phyloP scores from a whole-genome alignment of 2,113 vertebrate species.

The Alethe castanea region DNA sequence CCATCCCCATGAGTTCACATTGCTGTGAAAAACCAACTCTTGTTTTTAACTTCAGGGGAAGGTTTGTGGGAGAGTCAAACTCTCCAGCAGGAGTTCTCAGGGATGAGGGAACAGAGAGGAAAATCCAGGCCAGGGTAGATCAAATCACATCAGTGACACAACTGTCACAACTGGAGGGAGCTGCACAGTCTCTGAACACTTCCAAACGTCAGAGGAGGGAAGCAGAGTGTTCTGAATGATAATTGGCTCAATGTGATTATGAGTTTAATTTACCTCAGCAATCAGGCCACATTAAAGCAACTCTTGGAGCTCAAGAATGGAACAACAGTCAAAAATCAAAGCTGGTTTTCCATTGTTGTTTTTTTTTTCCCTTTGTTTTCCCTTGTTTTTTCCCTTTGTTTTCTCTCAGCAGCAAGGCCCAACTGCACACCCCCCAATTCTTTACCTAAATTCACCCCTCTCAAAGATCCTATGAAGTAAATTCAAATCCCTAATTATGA shows the following conservation, averaged over 20 bases:
- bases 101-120: not conserved
- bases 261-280: not conserved
- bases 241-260: not conserved
- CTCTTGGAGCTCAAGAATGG: not conserved
- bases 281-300: not conserved
- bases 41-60: not conserved
- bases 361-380: not conserved
- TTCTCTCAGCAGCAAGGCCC: not conserved
- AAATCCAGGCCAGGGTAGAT: not conserved
- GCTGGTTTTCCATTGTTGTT: not conserved
- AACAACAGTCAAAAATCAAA: not conserved
- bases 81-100: not conserved
- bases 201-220: not conserved
- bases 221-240: not conserved
- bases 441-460: not conserved
- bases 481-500: not conserved
- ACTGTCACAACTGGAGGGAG: not conserved
- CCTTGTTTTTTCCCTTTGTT: not conserved
- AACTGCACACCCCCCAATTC: accelerated
- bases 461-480: not conserved
- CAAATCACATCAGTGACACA: not conserved
- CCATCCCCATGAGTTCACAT: accelerated
- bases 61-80: not conserved
- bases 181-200: not conserved
- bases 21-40: not conserved